Evolutionary conservation across 1,140 invertebrate genomes (phyloP).

Genomic region (Cyclina sinensis): DNA sequence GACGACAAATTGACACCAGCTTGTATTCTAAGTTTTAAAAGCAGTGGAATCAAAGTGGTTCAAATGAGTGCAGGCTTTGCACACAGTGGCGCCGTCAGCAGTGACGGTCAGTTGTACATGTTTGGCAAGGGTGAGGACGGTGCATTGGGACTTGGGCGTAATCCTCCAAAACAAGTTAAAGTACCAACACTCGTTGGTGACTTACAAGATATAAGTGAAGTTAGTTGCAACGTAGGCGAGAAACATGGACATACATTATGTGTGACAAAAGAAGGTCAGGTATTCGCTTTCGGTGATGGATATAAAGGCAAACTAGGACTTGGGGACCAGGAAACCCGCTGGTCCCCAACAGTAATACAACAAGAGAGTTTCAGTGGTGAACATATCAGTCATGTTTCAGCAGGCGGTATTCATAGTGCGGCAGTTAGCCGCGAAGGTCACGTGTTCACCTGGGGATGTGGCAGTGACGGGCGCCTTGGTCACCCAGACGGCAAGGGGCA

Average conservation of each 20-base stretch:
- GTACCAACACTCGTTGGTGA: conserved; percentile 13
- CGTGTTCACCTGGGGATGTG: conserved; percentile 97
- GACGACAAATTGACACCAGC: conserved; percentile 57
- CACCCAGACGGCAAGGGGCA: conserved; percentile 91
- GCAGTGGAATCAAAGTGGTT: conserved; percentile 15
- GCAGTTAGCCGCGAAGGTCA: conserved; percentile 96
- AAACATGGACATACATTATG: conserved; percentile 77
- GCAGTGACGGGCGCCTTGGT: conserved; percentile 96
- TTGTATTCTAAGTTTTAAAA: conserved; percentile 53
- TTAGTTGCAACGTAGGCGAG: conserved; percentile 77
- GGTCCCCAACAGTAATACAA: conserved; percentile 90
- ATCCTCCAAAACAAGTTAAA: conserved; percentile 71
- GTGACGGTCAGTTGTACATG: conserved; percentile 93
- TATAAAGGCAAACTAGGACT: conserved; percentile 76
- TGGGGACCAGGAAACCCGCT: conserved; percentile 87
- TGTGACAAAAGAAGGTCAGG: conserved; percentile 57
- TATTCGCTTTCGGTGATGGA: conserved; percentile 73
- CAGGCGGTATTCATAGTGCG: conserved; percentile 96
- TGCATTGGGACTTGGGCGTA: conserved; percentile 95
- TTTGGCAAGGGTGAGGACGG: conserved; percentile 98
- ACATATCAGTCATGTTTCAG: conserved; percentile 95
- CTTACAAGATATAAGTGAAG: neutral
- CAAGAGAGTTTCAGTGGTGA: conserved; percentile 93
- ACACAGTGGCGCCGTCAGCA: conserved; percentile 90
- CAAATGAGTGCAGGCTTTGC: conserved; percentile 71